phyloP scores from a whole-genome alignment of 2,113 vertebrate species.

The Grallaria varia region DNA sequence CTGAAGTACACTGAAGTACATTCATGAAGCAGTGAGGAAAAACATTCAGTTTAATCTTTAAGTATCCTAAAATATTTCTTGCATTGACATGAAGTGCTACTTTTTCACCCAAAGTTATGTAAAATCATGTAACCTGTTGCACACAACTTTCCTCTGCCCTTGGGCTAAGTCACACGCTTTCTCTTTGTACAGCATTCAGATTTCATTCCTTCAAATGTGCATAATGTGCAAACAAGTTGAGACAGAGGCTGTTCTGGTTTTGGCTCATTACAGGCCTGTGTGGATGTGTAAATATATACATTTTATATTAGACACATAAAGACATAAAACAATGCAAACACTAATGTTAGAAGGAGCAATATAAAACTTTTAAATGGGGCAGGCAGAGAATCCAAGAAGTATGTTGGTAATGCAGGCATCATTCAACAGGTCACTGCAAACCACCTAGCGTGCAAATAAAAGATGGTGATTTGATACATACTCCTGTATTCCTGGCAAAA shows the following conservation, averaged over 20 bases:
- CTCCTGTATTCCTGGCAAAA: background rate
- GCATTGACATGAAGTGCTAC: background rate
- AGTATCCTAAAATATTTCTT: background rate
- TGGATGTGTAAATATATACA: background rate
- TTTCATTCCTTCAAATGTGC: background rate
- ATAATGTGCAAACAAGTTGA: conserved; percentile 15
- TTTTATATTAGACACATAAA: background rate
- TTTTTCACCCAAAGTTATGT: background rate
- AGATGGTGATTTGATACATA: background rate
- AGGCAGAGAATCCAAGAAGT: background rate
- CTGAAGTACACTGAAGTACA: background rate
- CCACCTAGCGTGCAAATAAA: background rate
- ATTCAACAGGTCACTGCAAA: background rate
- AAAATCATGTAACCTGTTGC: conserved; percentile 21
- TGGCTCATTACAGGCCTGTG: background rate
- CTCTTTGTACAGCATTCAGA: background rate
- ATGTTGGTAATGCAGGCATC: background rate
- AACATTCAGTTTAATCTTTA: background rate
- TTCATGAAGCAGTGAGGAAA: background rate
- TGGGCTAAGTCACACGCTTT: background rate
- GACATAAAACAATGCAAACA: background rate
- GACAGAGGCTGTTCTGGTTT: background rate
- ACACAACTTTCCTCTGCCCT: background rate
- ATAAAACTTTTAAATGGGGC: background rate
- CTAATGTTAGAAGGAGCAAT: rapidly evolving